phyloP scores from a whole-genome alignment of 2,888 invertebrate species.

The Chorisops tibialis region DNA sequence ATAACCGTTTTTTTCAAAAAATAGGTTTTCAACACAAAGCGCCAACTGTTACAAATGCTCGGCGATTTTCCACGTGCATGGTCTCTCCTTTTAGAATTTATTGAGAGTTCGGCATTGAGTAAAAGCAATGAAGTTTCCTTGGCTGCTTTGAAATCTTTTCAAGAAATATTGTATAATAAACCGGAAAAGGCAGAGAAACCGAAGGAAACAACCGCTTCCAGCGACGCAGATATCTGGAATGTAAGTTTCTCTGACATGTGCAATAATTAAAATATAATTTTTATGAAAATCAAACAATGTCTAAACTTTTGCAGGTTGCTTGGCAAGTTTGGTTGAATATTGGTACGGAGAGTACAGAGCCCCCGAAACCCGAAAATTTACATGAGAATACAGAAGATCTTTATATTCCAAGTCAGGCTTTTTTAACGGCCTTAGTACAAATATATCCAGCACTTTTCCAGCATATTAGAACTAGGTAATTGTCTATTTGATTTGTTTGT shows the following conservation, averaged over 20 bases:
- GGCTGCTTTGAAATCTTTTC: constrained; percentile 93
- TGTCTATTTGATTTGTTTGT: not conserved
- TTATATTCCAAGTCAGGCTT: constrained; percentile 89
- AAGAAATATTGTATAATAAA: constrained; percentile 83
- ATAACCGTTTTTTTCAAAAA: not conserved
- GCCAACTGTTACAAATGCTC: constrained; percentile 74
- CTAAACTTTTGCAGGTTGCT: constrained; percentile 52
- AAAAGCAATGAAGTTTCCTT: constrained; percentile 95
- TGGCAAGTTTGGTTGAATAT: constrained; percentile 88
- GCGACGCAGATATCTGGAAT: constrained; percentile 67
- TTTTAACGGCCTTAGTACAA: constrained; percentile 90
- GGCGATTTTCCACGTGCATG: constrained; percentile 93
- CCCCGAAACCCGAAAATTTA: constrained; percentile 50
- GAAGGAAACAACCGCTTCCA: constrained; percentile 26
- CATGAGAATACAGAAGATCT: constrained; percentile 56
- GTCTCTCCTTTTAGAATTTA: constrained; percentile 88
- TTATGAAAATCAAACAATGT: too few species aligned
- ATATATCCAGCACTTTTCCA: constrained; percentile 94
- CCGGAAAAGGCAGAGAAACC: constrained; percentile 38
- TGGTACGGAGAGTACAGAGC: constrained; percentile 72
- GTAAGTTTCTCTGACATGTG: constrained; percentile 47
- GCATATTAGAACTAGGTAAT: constrained; percentile 71
- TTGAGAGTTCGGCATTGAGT: constrained; percentile 87
- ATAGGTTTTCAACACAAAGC: constrained; percentile 78
- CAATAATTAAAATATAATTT: not conserved